Evolutionary conservation across 1,140 invertebrate species (phyloP), one percentile per base, ranked within the genome.

Genomic region (Bombus pascuorum): DNA sequence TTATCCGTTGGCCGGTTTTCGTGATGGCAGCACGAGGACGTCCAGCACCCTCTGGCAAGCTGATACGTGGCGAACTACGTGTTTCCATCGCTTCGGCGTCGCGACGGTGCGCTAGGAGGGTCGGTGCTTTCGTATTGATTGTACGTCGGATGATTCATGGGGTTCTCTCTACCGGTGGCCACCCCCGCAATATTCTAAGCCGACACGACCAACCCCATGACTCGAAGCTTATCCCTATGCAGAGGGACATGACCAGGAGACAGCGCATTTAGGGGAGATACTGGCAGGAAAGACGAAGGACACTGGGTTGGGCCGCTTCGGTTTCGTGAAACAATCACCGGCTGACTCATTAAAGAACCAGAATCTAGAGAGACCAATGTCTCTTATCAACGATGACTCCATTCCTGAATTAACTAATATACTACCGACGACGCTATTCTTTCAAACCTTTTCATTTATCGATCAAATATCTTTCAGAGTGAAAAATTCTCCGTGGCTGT

Each of bases 111-210:
- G 81, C 73, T 32, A 80, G 53, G 39, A 80, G 83, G 83, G 83
- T 85, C 77, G 72, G 32, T 37, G 89, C 90, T 89, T 87, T 92
- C 88, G 92, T 93, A 93, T 93, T 92, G 93, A 93, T 93, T 93
- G 88, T 90, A 90, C 80, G 47, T 53, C 47, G 91, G 92, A 93
- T 93, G 93, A 93, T 93, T 93, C 93, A 93, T 93, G 91, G 91
- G 83, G 91, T 74, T 88, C 85, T 87, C 83, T 90, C 42, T 74
- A 68, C 22, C 66, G 68, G 39, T 81, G 68, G 71, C 89, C 89
- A 87, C 91, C 91, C 86, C 89, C 87, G 86, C 91, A 87, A 91
- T 93, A 92, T 93, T 93, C 92, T 92, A 91, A 92, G 87, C 91
- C 89, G 88, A 72, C 80, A 86, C 83, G 77, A 83, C 76, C 86